Percentiles rank a stretch among this genome's conserved stretches.
Evolutionary conservation across 2,888 invertebrate genomes (phyloP).

Genomic region (Hydroisotoma schaefferi): DNA sequence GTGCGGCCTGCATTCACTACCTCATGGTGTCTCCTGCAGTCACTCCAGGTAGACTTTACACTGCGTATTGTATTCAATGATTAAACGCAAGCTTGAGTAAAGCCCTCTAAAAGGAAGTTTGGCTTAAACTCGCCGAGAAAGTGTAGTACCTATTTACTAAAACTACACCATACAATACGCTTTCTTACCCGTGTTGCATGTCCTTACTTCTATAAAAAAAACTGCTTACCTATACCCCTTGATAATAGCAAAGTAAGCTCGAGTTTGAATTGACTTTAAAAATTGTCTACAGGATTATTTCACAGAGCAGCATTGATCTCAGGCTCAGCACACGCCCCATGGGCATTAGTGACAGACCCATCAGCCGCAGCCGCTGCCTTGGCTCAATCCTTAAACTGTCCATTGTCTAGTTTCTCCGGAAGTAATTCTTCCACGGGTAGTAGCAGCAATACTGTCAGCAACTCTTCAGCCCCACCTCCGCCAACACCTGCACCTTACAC

Average conservation of each 20-base stretch:
- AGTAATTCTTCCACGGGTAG: conserved; percentile 1
- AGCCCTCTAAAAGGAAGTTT: neutral
- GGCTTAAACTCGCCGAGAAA: neutral
- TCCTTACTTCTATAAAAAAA: too few species aligned
- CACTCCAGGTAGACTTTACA: conserved; percentile 51
- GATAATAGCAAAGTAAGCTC: neutral
- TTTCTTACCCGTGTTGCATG: too few species aligned
- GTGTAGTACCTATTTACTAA: too few species aligned
- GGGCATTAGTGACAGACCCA: conserved; percentile 66
- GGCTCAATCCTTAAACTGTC: conserved; percentile 46
- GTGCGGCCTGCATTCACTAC: conserved; percentile 95
- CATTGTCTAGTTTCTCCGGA: conserved; percentile 26
- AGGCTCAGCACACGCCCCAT: conserved; percentile 73
- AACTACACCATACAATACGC: too few species aligned
- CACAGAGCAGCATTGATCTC: conserved; percentile 70
- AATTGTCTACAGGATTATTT: conserved; percentile 61
- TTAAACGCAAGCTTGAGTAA: too few species aligned
- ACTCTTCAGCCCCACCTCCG: neutral
- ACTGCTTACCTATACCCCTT: too few species aligned
- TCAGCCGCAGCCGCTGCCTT: conserved; percentile 59
- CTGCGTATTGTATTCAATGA: neutral
- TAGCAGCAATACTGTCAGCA: neutral
- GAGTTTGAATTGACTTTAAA: too few species aligned
- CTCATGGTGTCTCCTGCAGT: conserved; percentile 96
- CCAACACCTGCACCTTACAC: neutral